Evolutionary conservation across 2,888 invertebrate genomes (phyloP).

Genomic region (Therioaphis trifolii): DNA sequence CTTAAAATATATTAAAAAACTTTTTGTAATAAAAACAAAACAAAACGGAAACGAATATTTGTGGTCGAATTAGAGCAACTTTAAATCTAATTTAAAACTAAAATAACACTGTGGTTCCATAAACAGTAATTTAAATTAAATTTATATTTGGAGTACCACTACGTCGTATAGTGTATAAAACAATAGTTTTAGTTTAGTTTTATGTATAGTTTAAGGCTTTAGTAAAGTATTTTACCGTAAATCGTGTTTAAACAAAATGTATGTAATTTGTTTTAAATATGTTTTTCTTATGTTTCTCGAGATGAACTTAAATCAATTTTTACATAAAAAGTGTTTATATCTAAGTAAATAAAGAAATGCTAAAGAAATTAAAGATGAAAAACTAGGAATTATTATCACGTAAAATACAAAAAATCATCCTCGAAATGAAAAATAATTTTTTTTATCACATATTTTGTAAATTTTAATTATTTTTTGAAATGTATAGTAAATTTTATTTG

Average conservation of each 20-base stretch:
- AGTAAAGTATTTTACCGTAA: background rate
- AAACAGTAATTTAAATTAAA: slow-evolving; percentile 53
- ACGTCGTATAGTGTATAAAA: background rate
- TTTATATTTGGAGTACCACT: background rate
- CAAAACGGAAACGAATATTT: slow-evolving; percentile 48
- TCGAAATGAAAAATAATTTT: too few relatives aligned
- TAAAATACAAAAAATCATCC: too few relatives aligned
- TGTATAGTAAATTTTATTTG: too few relatives aligned
- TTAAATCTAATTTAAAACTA: slow-evolving; percentile 56
- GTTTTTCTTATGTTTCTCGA: background rate
- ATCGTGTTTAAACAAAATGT: background rate
- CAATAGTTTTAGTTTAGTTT: background rate
- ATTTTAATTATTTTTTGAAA: too few relatives aligned
- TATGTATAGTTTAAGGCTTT: background rate
- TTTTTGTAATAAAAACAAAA: slow-evolving; percentile 53
- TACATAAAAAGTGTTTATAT: too few relatives aligned
- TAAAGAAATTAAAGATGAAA: too few relatives aligned
- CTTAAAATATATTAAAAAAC: slow-evolving; percentile 54
- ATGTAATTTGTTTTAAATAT: background rate
- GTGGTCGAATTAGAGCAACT: slow-evolving; percentile 33
- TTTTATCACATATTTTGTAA: too few relatives aligned
- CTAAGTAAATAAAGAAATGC: too few relatives aligned
- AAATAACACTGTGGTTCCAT: slow-evolving; percentile 32
- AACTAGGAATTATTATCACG: too few relatives aligned
- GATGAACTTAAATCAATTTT: too few relatives aligned